Conservation (phyloP, 2,113 vertebrate genomes). For the Apaloderma vittatum region DNA sequence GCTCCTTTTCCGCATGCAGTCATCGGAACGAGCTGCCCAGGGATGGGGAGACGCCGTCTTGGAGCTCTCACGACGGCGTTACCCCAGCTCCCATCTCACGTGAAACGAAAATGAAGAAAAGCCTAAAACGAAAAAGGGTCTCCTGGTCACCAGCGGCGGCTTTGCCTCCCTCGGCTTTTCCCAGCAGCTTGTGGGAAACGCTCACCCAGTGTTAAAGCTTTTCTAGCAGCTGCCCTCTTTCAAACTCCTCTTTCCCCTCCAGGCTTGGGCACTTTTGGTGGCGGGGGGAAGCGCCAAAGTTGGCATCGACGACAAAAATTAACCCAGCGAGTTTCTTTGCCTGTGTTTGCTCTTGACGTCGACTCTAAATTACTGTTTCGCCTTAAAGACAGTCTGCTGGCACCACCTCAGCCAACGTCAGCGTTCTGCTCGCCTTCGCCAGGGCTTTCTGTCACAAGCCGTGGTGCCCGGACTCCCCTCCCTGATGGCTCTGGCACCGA, state of each 20-base stretch:
- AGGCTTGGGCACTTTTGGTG: accelerated
- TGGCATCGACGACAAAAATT: background rate
- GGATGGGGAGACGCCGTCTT: accelerated
- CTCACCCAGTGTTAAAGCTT: background rate
- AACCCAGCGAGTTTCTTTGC: background rate
- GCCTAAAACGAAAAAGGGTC: background rate
- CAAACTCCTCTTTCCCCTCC: background rate
- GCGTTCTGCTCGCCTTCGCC: background rate
- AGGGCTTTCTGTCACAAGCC: background rate
- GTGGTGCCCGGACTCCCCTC: background rate
- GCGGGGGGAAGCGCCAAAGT: background rate
- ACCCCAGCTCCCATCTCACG: background rate
- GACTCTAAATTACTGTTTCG: background rate
- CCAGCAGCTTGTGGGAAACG: background rate
- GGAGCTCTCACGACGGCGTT: accelerated
- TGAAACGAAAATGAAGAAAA: background rate
- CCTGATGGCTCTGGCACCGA: background rate
- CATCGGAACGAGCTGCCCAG: background rate
- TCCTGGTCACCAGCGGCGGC: background rate
- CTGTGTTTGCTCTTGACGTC: background rate
- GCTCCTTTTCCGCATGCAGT: accelerated
- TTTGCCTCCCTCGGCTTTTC: background rate
- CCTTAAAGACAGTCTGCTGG: constrained; percentile 16
- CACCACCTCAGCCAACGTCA: constrained; percentile 1
- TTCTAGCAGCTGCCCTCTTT: background rate